A percentile compares a stretch with the other conserved stretches of the same genome.
phyloP scores from a whole-genome alignment of 1,140 invertebrate species.

The Nebria ingens region DNA sequence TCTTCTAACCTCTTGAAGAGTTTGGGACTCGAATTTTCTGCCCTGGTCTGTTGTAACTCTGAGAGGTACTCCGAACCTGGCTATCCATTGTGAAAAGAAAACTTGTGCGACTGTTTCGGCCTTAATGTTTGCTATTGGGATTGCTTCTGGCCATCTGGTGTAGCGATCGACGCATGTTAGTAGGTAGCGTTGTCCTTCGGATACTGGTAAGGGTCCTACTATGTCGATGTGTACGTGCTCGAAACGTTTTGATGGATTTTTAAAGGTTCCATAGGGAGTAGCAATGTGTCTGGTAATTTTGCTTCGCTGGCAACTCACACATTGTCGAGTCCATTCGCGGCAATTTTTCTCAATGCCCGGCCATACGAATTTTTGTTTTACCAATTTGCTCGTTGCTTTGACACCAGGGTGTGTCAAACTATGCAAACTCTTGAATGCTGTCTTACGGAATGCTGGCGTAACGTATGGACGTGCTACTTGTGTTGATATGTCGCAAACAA shows the following conservation, averaged over 20 bases:
- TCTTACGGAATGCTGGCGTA: slow-evolving; percentile 18
- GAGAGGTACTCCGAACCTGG: too few relatives aligned
- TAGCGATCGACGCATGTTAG: slow-evolving; percentile 36
- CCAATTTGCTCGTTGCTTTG: slow-evolving; percentile 15
- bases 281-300: slow-evolving; percentile 21
- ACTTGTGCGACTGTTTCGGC: slow-evolving; percentile 28
- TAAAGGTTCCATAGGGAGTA: slow-evolving; percentile 4
- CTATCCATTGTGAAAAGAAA: slow-evolving; percentile 24
- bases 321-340: slow-evolving; percentile 15
- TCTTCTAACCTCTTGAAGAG: slow-evolving; percentile 19
- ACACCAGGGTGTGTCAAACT: slow-evolving; percentile 23
- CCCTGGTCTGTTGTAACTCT: too few relatives aligned
- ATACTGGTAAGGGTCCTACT: slow-evolving; percentile 27
- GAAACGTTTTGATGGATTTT: slow-evolving; percentile 18
- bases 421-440: too few relatives aligned
- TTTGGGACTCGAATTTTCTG: too few relatives aligned
- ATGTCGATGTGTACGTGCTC: slow-evolving; percentile 27
- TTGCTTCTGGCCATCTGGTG: slow-evolving; percentile 38
- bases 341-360: slow-evolving; percentile 20
- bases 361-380: slow-evolving; percentile 21
- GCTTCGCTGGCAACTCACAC: slow-evolving; percentile 20
- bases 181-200: slow-evolving; percentile 25
- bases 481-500: slow-evolving; percentile 9
- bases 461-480: slow-evolving; percentile 18
- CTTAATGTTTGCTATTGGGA: slow-evolving; percentile 33